Percentiles rank a stretch among this genome's conserved stretches.
phyloP scores from a whole-genome alignment of 2,797 vertebrate genomes.

The Cyclopterus lumpus region DNA sequence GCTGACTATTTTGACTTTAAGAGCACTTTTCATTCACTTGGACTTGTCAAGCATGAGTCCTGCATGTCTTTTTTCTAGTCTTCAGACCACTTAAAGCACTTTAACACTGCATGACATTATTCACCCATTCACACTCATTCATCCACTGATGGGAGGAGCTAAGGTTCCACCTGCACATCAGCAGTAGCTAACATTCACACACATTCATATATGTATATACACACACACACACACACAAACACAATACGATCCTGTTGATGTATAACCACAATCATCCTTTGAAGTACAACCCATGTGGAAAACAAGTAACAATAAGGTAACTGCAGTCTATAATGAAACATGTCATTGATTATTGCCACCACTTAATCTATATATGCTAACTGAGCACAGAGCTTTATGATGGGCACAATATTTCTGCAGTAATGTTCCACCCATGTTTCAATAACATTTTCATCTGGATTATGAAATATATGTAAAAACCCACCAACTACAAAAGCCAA shows the following conservation, averaged over 20 bases:
- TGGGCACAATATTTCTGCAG: background rate
- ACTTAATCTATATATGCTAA: background rate
- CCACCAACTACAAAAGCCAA: conserved; percentile 14
- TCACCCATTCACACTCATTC: too few relatives aligned
- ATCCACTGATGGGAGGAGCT: too few relatives aligned
- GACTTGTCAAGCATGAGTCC: too few relatives aligned
- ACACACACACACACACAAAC: background rate
- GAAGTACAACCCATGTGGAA: background rate
- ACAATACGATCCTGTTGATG: background rate
- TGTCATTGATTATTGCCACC: background rate
- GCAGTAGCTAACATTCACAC: too few relatives aligned
- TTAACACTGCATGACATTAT: too few relatives aligned
- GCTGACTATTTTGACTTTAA: too few relatives aligned
- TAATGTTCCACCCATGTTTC: conserved; percentile 20
- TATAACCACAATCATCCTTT: background rate
- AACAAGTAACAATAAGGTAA: background rate
- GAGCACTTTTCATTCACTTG: too few relatives aligned
- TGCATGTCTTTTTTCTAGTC: too few relatives aligned
- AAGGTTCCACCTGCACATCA: too few relatives aligned
- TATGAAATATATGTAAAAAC: conserved; percentile 28
- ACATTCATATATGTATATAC: background rate
- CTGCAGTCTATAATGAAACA: background rate
- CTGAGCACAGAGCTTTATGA: background rate
- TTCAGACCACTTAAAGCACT: too few relatives aligned
- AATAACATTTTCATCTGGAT: conserved; percentile 22